Evolutionary conservation across 2,888 invertebrate species (phyloP).

Genomic region (Torymus texanus): DNA sequence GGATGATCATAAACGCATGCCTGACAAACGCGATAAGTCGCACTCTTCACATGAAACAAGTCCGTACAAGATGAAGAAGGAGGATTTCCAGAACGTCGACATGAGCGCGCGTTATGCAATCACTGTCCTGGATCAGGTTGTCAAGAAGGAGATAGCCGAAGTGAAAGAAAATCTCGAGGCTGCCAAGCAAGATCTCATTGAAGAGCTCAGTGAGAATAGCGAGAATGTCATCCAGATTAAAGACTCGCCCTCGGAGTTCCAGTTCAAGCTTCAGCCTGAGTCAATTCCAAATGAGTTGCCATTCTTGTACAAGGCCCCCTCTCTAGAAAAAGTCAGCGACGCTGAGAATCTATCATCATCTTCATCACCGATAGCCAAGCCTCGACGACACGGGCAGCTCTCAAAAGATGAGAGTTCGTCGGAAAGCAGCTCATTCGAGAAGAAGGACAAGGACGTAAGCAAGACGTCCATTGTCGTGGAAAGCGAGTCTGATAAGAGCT

Average conservation of each 20-base stretch:
- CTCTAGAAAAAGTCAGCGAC: conserved; percentile 64
- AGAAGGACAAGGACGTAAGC: conserved; percentile 25
- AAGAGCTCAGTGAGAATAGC: conserved; percentile 81
- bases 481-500: conserved; percentile 36
- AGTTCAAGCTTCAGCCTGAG: conserved; percentile 80
- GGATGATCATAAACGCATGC: conserved; percentile 65
- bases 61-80: conserved; percentile 66
- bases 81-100: conserved; percentile 69
- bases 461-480: conserved; percentile 42
- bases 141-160: conserved; percentile 84
- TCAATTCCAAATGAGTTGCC: conserved; percentile 79
- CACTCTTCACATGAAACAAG: conserved; percentile 50
- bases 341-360: conserved; percentile 64
- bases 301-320: conserved; percentile 74
- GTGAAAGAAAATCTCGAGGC: conserved; percentile 84
- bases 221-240: conserved; percentile 76
- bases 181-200: conserved; percentile 83
- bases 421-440: conserved; percentile 48
- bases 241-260: conserved; percentile 85
- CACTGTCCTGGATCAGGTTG: conserved; percentile 75
- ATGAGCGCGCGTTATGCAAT: conserved; percentile 71
- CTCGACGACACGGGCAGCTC: conserved; percentile 55
- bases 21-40: conserved; percentile 66
- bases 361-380: conserved; percentile 63
- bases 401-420: conserved; percentile 69